Base-by-base conservation (phyloP, 2,888 invertebrate genomes). In the Molorchus minor region DNA sequence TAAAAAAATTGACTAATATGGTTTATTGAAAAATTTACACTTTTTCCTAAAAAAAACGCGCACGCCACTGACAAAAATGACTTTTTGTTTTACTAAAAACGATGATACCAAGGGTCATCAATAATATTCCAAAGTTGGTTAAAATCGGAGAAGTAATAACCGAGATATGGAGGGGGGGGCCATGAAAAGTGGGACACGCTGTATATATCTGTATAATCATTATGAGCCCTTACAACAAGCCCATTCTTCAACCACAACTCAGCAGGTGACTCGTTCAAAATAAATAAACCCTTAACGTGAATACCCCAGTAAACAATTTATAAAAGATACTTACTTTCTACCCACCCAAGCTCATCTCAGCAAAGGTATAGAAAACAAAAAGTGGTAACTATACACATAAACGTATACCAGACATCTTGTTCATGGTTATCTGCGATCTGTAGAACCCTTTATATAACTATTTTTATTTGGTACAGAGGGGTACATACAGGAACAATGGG, bases 361-460 rank as follows among this genome's bases (percentile, higher is more conserved):
- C 29, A 30, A 30, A 40, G 41, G 41, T 52, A 52, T 41, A 29
- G 19, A 40, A 10, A 29, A 25, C 13, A 29, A 17, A 21, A 16
- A 13, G 29, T n/a, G 33, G 44, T 30, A 41, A 51, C 41, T 15
- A 49, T 36, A 38, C 38, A n/a, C 25, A 47, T 20, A 49, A 16
- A 17, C 38, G 20, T 15, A 49, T 29, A 30, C 29, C 41, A 56
- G 62, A 65, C 66, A 64, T 71, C 69, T 69, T 62, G 52, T 67
- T 67, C 61, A 71, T 56, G 69, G 55, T 68, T 68, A 71, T 71
- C 71, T 69, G 64, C 65, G 62, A 69, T 67, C 71, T 67, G 65
- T 58, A 66, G 66, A 66, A 71, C 71, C 69, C 67, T 68, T 71
- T 68, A 62, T 66, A 52, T 20, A 30, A 41, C 29, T 19, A 29